These are phyloP conservation scores for Turdus rufiventris DNA, from an alignment of 2,113 vertebrate species.

Conservation along the genomic window DNA sequence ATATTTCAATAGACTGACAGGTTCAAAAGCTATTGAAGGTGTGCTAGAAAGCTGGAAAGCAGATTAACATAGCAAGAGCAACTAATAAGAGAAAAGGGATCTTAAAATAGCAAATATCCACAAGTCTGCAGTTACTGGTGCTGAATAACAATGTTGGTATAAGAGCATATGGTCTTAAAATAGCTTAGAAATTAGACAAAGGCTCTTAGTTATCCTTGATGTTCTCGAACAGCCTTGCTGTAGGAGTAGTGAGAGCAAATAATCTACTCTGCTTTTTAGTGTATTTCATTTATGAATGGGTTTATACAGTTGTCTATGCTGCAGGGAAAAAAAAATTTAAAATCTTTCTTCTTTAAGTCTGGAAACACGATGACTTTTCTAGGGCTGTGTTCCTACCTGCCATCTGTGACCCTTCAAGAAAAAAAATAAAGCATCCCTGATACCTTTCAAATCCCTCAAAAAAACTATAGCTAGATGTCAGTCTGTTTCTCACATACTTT, in stretches of 20 bases:
- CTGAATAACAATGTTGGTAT: background rate
- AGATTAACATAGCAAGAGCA: background rate
- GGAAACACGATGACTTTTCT: background rate
- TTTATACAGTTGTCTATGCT: background rate
- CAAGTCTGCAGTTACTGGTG: background rate
- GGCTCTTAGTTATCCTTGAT: background rate
- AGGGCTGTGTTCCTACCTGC: background rate
- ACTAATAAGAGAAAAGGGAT: background rate
- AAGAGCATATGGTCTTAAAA: constrained; percentile 34
- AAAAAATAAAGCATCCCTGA: background rate
- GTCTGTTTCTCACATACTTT: background rate
- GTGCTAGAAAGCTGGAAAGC: background rate
- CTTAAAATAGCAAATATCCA: background rate
- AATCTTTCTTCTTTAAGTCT: background rate
- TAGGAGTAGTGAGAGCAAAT: constrained; percentile 38
- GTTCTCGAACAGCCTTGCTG: constrained; percentile 26
- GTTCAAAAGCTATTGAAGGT: background rate
- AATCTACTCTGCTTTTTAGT: background rate
- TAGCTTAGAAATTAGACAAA: constrained; percentile 43
- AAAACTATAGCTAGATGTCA: background rate
- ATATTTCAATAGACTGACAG: background rate
- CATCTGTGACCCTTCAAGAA: background rate
- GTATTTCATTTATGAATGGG: constrained; percentile 44
- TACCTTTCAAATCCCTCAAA: background rate
- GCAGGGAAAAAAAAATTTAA: background rate